Conservation (phyloP, 2,797 vertebrate species). For the Pseudopleuronectes americanus region DNA sequence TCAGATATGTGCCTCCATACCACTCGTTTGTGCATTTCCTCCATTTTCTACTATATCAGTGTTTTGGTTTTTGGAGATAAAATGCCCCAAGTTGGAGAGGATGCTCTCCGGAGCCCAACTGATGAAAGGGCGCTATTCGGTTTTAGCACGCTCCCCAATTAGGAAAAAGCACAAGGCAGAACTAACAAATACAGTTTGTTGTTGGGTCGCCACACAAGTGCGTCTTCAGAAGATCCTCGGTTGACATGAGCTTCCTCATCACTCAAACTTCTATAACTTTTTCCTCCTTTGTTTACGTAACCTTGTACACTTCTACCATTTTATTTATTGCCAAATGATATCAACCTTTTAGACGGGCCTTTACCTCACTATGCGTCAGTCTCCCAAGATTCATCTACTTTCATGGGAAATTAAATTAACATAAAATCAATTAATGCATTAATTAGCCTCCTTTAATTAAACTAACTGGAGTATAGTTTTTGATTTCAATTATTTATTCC, state of each 20-base stretch:
- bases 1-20: constrained; percentile 73
- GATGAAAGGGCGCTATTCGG: constrained; percentile 52
- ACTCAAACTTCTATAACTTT: constrained; percentile 32
- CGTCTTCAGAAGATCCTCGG: background rate
- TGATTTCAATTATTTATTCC: constrained; percentile 84
- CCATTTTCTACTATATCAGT: constrained; percentile 54
- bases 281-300: background rate
- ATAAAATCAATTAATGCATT: constrained; percentile 87
- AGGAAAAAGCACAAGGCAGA: constrained; percentile 55
- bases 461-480: constrained; percentile 80
- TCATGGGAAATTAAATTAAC: constrained; percentile 83
- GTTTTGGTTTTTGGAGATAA: constrained; percentile 49
- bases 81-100: constrained; percentile 43
- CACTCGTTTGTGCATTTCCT: constrained; percentile 66
- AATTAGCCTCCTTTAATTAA: constrained; percentile 86
- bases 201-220: constrained; percentile 32
- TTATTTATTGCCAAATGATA: constrained; percentile 27
- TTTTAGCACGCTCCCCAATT: constrained; percentile 64
- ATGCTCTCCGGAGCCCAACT: constrained; percentile 52
- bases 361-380: constrained; percentile 32
- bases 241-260: constrained; percentile 42
- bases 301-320: background rate
- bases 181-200: background rate
- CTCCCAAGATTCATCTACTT: constrained; percentile 77
- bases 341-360: constrained; percentile 54